Conservation (phyloP, 2,797 vertebrate genomes). For the Ctenopoma kingsleyae region DNA sequence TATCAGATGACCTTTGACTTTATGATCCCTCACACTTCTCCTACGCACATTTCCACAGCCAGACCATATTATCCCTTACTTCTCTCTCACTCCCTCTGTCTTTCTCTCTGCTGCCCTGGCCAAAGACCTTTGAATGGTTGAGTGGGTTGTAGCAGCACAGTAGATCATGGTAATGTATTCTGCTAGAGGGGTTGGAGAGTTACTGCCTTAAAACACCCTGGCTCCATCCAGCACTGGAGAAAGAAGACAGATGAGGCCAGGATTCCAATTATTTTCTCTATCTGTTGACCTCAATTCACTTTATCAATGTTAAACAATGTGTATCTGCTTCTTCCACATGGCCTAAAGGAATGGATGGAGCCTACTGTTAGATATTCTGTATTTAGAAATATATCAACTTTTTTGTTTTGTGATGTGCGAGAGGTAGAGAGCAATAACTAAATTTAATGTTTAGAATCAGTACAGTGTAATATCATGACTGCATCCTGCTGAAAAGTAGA, state of each 20-base stretch:
- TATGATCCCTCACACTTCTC: slow-evolving; percentile 53
- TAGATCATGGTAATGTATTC: slow-evolving; percentile 78
- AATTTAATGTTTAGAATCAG: background rate
- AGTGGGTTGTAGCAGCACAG: slow-evolving; percentile 70
- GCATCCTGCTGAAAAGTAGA: background rate
- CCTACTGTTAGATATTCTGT: slow-evolving; percentile 6
- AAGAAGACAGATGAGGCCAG: slow-evolving; percentile 71
- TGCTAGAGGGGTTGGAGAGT: slow-evolving; percentile 68
- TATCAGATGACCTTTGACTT: slow-evolving; percentile 59
- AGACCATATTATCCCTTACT: slow-evolving; percentile 13
- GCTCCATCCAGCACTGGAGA: slow-evolving; percentile 52
- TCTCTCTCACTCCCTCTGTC: slow-evolving; percentile 12
- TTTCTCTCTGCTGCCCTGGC: slow-evolving; percentile 53
- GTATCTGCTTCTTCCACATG: slow-evolving; percentile 34
- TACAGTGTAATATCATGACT: background rate
- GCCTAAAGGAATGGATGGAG: slow-evolving; percentile 37
- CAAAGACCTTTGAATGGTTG: slow-evolving; percentile 76
- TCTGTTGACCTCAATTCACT: slow-evolving; percentile 74
- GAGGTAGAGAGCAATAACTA: background rate
- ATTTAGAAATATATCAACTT: slow-evolving; percentile 13
- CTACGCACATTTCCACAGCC: slow-evolving; percentile 43
- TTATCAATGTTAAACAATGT: slow-evolving; percentile 69
- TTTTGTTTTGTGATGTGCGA: slow-evolving; percentile 10
- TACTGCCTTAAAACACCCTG: slow-evolving; percentile 69
- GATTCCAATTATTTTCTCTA: slow-evolving; percentile 79